Conservation (phyloP, 2,797 vertebrate genomes). For the Trematocara caparti region DNA sequence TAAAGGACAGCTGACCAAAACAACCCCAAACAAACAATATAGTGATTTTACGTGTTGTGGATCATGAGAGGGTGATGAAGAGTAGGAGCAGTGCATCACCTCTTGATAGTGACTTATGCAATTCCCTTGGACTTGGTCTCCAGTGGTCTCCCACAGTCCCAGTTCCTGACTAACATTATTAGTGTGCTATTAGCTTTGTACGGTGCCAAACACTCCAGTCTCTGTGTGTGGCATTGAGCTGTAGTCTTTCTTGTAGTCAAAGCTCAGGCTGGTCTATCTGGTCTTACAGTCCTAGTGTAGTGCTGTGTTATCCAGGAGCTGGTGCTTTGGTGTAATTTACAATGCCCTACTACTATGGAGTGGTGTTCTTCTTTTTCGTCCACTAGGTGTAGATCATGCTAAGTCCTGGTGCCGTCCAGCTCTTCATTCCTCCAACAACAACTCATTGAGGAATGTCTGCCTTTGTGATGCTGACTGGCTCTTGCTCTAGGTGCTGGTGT, state of each 20-base stretch:
- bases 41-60: background rate
- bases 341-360: background rate
- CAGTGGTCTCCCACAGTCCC: background rate
- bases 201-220: background rate
- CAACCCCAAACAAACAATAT: accelerated
- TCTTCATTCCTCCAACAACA: background rate
- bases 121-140: background rate
- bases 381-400: background rate
- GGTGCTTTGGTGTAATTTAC: background rate
- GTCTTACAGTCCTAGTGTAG: background rate
- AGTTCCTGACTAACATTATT: background rate
- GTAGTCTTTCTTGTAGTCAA: background rate
- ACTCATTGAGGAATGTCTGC: background rate
- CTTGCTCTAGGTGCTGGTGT: background rate
- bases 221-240: background rate
- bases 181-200: background rate
- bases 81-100: background rate
- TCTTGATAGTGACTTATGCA: background rate
- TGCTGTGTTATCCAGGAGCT: background rate
- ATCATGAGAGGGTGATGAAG: background rate
- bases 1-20: background rate
- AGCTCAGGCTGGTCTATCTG: background rate
- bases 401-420: background rate
- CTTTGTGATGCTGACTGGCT: background rate
- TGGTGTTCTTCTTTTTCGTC: background rate